phyloP scores from a whole-genome alignment of 2,888 invertebrate species.

The Automeris io region DNA sequence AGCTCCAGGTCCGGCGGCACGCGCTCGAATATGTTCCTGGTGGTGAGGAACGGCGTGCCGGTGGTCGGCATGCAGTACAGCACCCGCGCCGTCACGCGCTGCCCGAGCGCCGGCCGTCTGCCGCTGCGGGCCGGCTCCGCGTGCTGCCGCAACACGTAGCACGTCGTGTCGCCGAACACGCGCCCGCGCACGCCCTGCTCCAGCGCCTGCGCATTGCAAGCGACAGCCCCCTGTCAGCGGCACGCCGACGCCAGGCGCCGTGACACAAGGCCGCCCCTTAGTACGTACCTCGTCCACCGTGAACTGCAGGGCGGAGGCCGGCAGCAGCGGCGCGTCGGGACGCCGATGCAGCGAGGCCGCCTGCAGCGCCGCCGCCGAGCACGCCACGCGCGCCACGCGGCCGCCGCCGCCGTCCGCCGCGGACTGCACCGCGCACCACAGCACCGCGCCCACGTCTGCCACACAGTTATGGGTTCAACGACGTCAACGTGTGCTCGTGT shows the following conservation, averaged over 20 bases:
- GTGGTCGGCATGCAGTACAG: slow-evolving; percentile 82
- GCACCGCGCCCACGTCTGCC: slow-evolving; percentile 78
- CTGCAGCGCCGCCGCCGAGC: slow-evolving; percentile 36
- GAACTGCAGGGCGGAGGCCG: slow-evolving; percentile 74
- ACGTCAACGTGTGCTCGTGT: no score
- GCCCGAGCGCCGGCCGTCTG: slow-evolving; percentile 58
- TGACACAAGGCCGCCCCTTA: no score
- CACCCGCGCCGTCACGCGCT: slow-evolving; percentile 77
- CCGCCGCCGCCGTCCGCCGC: slow-evolving; percentile 47
- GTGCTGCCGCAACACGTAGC: slow-evolving; percentile 74
- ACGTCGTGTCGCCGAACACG: slow-evolving; percentile 60
- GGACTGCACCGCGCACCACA: slow-evolving; percentile 77
- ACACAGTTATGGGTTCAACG: no score
- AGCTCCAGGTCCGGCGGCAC: slow-evolving; percentile 40
- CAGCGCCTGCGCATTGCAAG: slow-evolving; percentile 59
- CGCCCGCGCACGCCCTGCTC: slow-evolving; percentile 74
- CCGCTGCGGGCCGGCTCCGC: slow-evolving; percentile 52
- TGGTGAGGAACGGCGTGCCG: slow-evolving; percentile 81
- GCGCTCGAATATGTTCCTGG: slow-evolving; percentile 53
- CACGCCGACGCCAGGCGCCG: no score
- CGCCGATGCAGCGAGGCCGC: slow-evolving; percentile 30
- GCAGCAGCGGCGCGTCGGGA: slow-evolving; percentile 33
- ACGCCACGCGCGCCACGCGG: slow-evolving; percentile 66
- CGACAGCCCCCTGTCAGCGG: no score
- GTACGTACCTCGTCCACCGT: slow-evolving; percentile 69